Conservation (phyloP, 2,888 invertebrate species). For the Ichneumoninae sp. region DNA sequence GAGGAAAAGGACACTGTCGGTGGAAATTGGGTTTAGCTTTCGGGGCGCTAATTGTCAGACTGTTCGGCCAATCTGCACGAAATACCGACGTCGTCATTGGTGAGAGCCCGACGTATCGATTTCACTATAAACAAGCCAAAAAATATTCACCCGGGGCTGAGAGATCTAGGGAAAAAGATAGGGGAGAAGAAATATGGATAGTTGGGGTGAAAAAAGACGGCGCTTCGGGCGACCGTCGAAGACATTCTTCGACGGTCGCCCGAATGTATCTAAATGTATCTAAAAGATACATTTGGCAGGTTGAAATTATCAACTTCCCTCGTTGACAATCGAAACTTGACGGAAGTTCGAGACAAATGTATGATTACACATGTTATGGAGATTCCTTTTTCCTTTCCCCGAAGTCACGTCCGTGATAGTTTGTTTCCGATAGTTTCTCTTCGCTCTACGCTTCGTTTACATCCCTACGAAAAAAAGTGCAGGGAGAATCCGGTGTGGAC, state of each 20-base stretch:
- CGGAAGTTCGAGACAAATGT: not conserved
- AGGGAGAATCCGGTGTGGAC: not conserved
- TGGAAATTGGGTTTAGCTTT: not conserved
- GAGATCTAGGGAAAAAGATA: too few species aligned
- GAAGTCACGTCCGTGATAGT: not conserved
- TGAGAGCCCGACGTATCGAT: too few species aligned
- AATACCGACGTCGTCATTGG: not conserved
- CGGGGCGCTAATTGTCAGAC: not conserved
- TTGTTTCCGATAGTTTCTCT: not conserved
- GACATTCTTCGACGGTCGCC: too few species aligned
- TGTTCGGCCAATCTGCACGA: not conserved
- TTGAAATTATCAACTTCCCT: not conserved
- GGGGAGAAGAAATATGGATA: too few species aligned
- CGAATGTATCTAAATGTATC: too few species aligned
- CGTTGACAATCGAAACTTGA: not conserved
- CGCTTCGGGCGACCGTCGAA: not conserved
- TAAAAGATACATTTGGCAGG: not conserved
- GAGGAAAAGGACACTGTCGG: not conserved
- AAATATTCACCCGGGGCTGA: too few species aligned
- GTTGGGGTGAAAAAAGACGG: not conserved
- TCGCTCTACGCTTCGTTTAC: not conserved
- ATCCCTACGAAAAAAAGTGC: not conserved
- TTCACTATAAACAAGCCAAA: too few species aligned
- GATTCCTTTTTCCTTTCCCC: too few species aligned
- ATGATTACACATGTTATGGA: not conserved